Evolutionary conservation across 2,797 vertebrate species (phyloP).

Genomic region (Siniperca scherzeri): DNA sequence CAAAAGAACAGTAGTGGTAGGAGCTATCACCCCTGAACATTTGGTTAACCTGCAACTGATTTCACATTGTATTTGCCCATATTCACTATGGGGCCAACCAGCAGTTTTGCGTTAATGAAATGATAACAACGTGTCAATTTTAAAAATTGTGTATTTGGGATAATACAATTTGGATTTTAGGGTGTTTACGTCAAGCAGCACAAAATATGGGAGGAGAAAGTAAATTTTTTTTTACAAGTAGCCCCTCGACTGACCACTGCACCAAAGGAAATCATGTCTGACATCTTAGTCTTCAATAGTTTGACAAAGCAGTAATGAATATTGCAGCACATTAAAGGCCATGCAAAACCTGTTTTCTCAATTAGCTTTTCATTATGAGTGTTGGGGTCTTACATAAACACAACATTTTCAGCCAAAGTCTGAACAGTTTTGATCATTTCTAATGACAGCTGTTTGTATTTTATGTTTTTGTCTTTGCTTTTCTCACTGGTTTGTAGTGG

Average conservation of each 20-base stretch:
- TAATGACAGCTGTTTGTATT: background rate
- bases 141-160: background rate
- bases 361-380: background rate
- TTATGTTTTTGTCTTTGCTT: background rate
- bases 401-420: background rate
- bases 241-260: background rate
- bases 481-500: background rate
- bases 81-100: background rate
- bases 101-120: background rate
- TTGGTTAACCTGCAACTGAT: background rate
- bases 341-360: background rate
- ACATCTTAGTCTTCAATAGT: background rate
- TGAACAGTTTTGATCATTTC: background rate
- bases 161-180: background rate
- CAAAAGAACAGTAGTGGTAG: background rate
- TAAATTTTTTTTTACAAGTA: background rate
- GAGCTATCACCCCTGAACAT: conserved; percentile 5
- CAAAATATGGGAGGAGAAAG: background rate
- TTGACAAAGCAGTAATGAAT: background rate
- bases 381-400: background rate
- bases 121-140: background rate
- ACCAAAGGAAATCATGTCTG: background rate
- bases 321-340: background rate
- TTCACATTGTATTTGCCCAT: background rate
- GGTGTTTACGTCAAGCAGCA: background rate